Evolutionary conservation across 2,113 vertebrate genomes (phyloP).

Genomic region (Hyla sarda): DNA sequence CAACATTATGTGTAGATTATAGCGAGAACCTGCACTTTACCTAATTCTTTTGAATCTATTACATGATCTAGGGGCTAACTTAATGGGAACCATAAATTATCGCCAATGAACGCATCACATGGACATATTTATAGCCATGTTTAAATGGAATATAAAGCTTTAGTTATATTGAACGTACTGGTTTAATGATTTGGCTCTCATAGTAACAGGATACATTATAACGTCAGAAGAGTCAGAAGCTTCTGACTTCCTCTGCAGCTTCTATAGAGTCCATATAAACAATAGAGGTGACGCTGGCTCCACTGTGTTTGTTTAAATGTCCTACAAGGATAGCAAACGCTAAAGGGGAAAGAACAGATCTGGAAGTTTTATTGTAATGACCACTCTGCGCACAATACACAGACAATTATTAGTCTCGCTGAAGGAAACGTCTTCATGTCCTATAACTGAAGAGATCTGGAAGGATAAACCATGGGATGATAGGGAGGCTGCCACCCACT

Average conservation of each 20-base stretch:
- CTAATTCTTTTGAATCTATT: background rate
- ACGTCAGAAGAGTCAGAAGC: conserved; percentile 7
- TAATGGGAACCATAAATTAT: conserved; percentile 23
- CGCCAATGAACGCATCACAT: conserved; percentile 21
- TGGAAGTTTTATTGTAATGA: conserved; percentile 34
- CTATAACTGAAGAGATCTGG: conserved; percentile 1
- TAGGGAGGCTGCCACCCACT: conserved; percentile 30
- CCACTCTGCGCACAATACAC: background rate
- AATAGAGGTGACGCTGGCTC: conserved; percentile 26
- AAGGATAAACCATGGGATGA: conserved; percentile 11
- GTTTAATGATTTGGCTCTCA: conserved; percentile 1
- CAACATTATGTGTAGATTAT: background rate
- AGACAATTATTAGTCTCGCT: conserved; percentile 24
- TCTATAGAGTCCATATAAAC: conserved; percentile 45
- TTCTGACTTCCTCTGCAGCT: background rate
- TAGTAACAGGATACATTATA: conserved; percentile 20
- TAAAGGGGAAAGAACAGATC: background rate
- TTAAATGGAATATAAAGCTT: conserved; percentile 23
- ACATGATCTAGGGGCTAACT: conserved; percentile 17
- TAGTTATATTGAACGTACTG: background rate
- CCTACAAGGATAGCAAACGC: conserved; percentile 11
- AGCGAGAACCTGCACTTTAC: background rate
- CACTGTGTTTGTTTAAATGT: conserved; percentile 49
- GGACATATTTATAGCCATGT: background rate
- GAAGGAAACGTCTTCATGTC: background rate